Evolutionary conservation across 2,113 vertebrate species (phyloP).

Genomic region (Serinus canaria): DNA sequence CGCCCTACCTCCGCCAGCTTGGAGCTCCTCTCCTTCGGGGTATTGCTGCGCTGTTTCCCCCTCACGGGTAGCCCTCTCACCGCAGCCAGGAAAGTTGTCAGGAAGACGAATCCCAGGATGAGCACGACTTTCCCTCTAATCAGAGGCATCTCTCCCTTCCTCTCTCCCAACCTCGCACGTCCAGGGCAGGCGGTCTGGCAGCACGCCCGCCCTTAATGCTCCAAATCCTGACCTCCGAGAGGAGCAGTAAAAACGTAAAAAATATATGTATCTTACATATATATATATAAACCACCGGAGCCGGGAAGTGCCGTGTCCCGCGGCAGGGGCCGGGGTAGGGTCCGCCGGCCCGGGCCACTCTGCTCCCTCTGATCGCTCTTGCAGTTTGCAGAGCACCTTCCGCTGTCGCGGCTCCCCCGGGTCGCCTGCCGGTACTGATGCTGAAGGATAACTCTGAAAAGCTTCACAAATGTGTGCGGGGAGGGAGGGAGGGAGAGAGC

Average conservation of each 20-base stretch:
- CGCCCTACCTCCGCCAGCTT: slow-evolving; percentile 70
- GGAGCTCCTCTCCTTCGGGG: slow-evolving; percentile 60
- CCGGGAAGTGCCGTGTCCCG: not conserved
- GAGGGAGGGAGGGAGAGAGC: not conserved
- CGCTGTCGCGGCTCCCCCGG: not conserved
- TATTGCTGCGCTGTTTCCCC: slow-evolving; percentile 51
- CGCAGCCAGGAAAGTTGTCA: slow-evolving; percentile 63
- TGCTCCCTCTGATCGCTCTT: not conserved
- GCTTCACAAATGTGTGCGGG: not conserved
- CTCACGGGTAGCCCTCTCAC: slow-evolving; percentile 76
- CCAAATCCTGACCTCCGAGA: not conserved
- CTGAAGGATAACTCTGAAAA: slow-evolving; percentile 17
- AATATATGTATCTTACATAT: not conserved
- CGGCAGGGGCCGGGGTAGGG: not conserved
- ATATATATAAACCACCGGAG: not conserved
- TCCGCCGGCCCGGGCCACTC: not conserved
- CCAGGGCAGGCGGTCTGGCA: not conserved
- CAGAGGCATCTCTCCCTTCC: slow-evolving; percentile 69
- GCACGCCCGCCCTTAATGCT: not conserved
- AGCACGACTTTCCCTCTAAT: slow-evolving; percentile 58
- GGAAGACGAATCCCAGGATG: slow-evolving; percentile 67
- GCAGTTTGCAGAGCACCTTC: slow-evolving; percentile 17
- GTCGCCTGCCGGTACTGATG: not conserved
- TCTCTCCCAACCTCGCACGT: not conserved
- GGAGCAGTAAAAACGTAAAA: not conserved